These are phyloP conservation scores for Enteromius fasciolatus DNA, from an alignment of 2,797 vertebrate species.

Conservation along the genomic window DNA sequence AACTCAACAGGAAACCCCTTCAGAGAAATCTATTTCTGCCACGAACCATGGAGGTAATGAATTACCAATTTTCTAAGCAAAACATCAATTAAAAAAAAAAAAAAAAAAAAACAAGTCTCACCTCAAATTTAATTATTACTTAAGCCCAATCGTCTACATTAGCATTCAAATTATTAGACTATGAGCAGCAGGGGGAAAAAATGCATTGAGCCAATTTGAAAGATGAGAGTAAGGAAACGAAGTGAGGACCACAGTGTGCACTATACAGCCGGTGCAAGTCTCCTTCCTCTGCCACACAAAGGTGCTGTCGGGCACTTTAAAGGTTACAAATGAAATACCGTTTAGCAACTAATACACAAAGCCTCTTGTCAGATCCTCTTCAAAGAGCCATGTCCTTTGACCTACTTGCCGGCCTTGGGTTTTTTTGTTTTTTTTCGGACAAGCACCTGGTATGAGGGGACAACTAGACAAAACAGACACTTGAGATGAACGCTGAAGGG, in stretches of 20 bases:
- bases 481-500: conserved; percentile 74
- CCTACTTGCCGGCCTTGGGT: conserved; percentile 80
- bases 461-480: conserved; percentile 93
- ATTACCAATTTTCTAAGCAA: background rate
- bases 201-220: background rate
- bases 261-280: conserved; percentile 26
- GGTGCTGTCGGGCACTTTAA: conserved; percentile 73
- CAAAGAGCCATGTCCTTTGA: conserved; percentile 89
- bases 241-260: conserved; percentile 22
- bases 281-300: conserved; percentile 47
- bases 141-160: background rate
- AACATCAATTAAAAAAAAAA: conserved; percentile 12
- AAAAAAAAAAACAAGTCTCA: background rate
- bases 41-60: background rate
- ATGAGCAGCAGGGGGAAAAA: background rate
- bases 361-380: conserved; percentile 79
- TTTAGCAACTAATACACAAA: conserved; percentile 83
- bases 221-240: background rate
- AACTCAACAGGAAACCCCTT: conserved; percentile 8
- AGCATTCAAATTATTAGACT: background rate
- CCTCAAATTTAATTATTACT: background rate
- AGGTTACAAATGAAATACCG: conserved; percentile 73
- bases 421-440: conserved; percentile 72
- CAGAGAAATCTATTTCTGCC: background rate
- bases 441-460: conserved; percentile 79